A percentile compares a stretch with the other conserved stretches of the same genome.
phyloP scores from a whole-genome alignment of 2,888 invertebrate genomes.

The Aplocera efformata region DNA sequence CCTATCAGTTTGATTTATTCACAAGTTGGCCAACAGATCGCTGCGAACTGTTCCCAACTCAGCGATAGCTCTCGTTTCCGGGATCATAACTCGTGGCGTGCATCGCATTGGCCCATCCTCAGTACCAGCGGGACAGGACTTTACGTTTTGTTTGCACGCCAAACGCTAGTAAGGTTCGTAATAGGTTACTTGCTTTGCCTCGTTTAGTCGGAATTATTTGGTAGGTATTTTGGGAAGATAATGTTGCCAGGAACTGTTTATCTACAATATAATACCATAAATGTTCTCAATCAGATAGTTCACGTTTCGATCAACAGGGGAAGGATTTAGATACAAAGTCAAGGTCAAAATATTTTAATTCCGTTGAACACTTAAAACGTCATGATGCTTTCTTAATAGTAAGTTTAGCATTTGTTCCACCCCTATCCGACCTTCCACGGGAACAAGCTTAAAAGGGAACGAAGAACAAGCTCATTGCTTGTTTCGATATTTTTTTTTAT shows the following conservation, averaged over 20 bases:
- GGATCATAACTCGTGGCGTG: slow-evolving; percentile 24
- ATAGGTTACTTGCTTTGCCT: slow-evolving; percentile 3
- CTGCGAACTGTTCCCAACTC: slow-evolving; percentile 16
- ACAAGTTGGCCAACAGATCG: slow-evolving; percentile 11
- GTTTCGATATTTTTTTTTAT: too few species aligned
- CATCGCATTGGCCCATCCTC: slow-evolving; percentile 17
- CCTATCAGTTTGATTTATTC: slow-evolving; percentile 20
- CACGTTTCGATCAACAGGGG: too few species aligned
- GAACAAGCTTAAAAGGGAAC: too few species aligned
- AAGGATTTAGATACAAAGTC: neutral
- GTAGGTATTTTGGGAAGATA: neutral
- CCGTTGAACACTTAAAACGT: neutral
- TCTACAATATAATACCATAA: neutral
- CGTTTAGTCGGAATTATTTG: slow-evolving; percentile 1
- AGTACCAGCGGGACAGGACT: slow-evolving; percentile 15
- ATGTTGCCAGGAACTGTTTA: neutral
- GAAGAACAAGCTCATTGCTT: too few species aligned
- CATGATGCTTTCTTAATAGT: too few species aligned
- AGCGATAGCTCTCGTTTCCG: slow-evolving; percentile 19
- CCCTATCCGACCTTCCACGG: too few species aligned
- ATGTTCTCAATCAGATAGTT: too few species aligned
- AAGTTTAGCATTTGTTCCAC: too few species aligned
- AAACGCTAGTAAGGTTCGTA: slow-evolving; percentile 15
- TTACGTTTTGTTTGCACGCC: slow-evolving; percentile 28
- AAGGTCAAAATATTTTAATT: too few species aligned